Evolutionary conservation across 1,140 invertebrate species (phyloP).

Genomic region (Rhopalosiphum maidis): DNA sequence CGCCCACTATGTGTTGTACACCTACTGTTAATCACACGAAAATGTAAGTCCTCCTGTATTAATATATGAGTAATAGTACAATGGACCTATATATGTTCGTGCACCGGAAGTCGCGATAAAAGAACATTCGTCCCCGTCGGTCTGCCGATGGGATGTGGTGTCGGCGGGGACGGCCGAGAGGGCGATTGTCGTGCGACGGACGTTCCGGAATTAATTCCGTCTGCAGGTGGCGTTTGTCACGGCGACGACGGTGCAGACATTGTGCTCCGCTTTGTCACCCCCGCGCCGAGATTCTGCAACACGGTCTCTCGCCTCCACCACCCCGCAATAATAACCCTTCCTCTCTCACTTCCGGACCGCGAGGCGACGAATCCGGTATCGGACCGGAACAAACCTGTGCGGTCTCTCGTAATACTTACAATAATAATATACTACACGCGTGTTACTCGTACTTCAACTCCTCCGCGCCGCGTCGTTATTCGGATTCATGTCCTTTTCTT

Average conservation of each 20-base stretch:
- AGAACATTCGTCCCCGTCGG: neutral
- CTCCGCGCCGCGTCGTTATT: no score
- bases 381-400: conserved; percentile 36
- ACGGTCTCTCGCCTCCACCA: neutral
- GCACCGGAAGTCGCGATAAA: neutral
- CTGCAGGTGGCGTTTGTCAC: conserved; percentile 33
- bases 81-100: neutral
- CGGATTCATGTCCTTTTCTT: no score
- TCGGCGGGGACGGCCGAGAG: no score
- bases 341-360: neutral
- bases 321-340: neutral
- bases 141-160: no score
- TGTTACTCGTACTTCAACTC: neutral
- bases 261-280: neutral
- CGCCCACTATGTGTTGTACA: neutral
- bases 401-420: neutral
- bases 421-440: neutral
- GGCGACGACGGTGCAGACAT: neutral
- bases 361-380: neutral
- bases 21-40: neutral
- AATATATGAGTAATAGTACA: neutral
- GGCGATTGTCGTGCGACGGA: neutral
- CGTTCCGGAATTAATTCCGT: conserved; percentile 33
- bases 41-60: neutral
- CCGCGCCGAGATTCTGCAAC: neutral